These are phyloP conservation scores for Ceuthmochares aereus DNA, from an alignment of 2,113 vertebrate species.

Conservation along the genomic window DNA sequence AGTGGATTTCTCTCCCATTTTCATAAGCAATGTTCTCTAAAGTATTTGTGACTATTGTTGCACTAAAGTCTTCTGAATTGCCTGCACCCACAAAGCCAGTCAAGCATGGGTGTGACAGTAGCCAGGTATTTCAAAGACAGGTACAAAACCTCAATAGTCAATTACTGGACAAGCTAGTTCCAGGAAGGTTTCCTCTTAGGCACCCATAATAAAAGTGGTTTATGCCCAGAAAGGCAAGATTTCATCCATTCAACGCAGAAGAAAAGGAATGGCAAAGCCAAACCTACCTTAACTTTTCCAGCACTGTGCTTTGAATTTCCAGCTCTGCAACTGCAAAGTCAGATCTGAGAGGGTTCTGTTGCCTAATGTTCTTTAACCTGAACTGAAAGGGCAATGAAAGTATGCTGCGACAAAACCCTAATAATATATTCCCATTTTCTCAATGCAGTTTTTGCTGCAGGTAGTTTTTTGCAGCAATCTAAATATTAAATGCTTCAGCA, in stretches of 20 bases:
- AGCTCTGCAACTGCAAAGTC: not conserved
- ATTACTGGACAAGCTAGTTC: rapidly evolving
- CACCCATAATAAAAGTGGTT: not conserved
- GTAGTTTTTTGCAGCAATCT: not conserved
- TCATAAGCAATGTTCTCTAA: not conserved
- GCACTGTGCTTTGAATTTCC: not conserved
- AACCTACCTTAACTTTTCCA: not conserved
- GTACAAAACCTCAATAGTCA: not conserved
- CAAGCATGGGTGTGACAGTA: not conserved
- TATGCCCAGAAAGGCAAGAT: not conserved
- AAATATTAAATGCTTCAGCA: conserved; percentile 20
- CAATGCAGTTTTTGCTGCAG: conserved; percentile 3
- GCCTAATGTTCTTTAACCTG: not conserved
- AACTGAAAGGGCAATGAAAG: not conserved
- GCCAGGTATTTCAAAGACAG: not conserved
- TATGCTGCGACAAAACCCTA: not conserved
- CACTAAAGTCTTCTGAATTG: not conserved
- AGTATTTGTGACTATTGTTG: not conserved
- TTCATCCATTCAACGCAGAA: not conserved
- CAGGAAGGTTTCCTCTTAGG: not conserved
- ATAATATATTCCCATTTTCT: not conserved
- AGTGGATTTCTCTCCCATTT: not conserved
- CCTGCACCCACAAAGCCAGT: not conserved
- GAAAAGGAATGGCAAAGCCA: not conserved
- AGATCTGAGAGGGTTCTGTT: not conserved